Evolutionary conservation across 2,113 vertebrate species (phyloP), one percentile per base, ranked within the genome.

Genomic region (Campylomormyrus numenius): DNA sequence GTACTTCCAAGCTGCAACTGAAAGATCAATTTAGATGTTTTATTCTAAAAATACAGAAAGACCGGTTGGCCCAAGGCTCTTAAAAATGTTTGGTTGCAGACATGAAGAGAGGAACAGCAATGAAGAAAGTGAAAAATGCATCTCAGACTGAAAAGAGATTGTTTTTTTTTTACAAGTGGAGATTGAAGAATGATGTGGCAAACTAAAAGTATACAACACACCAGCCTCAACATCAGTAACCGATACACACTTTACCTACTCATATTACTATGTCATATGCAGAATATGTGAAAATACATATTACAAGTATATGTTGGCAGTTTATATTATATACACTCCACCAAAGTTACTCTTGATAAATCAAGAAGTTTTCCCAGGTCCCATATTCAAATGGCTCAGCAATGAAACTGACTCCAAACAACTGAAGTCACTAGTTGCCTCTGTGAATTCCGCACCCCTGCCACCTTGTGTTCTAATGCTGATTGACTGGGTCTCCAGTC

Each of bases 401-500:
- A 39, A 83, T 77, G 74, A 86, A 66, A 83, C 80, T 49, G 62
- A 31, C 86, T 58, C 66, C 88, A 53, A 90, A 89, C 80, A 62
- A 85, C 48, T 52, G 35, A 48, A 86, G 83, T 85, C 46, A 52
- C 19, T 21, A 48, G 85, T 91, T 27, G 87, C 66, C 85, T 53
- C 89, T 88, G 83, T n/a, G 27, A 56, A 27, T 66, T 88, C 49
- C 1, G n/a, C 21, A 48, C 10, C 21, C 58, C 77, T 77, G 62
- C 45, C 46, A 80, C 88, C 52, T 46, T 89, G 46, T 39, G 70
- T 42, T 42, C 77, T 89, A 88, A 62, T 66, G 88, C 86, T 90
- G 92, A 91, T 87, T 74, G 42, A 45, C 45, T 31, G 90, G 89
- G 89, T 86, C 85, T 90, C 87, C 5, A 1, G 89, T 90, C 53